Percentiles rank a stretch among this genome's conserved stretches.
phyloP scores from a whole-genome alignment of 2,113 vertebrate species.

The Choloepus hoffmanni region DNA sequence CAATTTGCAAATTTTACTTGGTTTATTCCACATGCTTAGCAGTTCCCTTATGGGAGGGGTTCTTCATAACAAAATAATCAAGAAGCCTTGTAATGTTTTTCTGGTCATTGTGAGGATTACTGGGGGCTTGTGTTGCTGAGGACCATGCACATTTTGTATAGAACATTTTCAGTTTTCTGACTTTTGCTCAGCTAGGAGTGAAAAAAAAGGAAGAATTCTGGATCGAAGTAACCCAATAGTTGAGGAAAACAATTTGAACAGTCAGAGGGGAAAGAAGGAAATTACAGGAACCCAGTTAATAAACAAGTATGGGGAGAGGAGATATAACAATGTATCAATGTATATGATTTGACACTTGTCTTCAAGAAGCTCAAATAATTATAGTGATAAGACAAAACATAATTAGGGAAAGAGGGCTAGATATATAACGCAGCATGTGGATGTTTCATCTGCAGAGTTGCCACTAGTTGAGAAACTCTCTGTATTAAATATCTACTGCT shows the following conservation, averaged over 20 bases:
- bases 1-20: slow-evolving; percentile 15
- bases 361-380: background rate
- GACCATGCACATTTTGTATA: background rate
- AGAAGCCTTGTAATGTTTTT: background rate
- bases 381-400: background rate
- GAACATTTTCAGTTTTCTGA: background rate
- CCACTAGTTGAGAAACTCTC: background rate
- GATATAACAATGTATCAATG: background rate
- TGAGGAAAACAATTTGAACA: background rate
- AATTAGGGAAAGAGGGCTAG: background rate
- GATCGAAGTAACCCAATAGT: background rate
- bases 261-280: background rate
- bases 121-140: background rate
- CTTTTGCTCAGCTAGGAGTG: background rate
- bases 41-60: background rate
- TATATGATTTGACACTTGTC: too few relatives aligned
- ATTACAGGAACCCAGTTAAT: background rate
- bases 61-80: slow-evolving; percentile 10
- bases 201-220: background rate
- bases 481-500: background rate
- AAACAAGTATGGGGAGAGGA: background rate
- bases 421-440: background rate
- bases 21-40: background rate
- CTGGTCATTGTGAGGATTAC: background rate
- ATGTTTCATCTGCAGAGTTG: background rate